A percentile compares a stretch with the other conserved stretches of the same genome.
Conservation (phyloP, 2,888 invertebrate genomes). For the Rhyacophila evoluta region DNA sequence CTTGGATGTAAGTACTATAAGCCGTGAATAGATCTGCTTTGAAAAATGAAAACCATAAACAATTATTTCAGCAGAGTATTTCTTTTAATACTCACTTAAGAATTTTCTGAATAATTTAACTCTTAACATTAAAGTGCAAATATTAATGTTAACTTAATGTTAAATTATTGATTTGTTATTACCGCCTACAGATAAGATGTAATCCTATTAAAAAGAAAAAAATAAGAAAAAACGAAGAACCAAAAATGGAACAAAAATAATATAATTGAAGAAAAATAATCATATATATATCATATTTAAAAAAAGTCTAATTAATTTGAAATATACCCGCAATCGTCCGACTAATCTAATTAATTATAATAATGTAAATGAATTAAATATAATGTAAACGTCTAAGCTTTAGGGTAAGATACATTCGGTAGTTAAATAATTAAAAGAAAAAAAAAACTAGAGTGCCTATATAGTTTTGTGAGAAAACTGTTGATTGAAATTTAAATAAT, state of each 20-base stretch:
- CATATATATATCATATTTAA: slow-evolving; percentile 33
- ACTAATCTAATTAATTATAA: slow-evolving; percentile 43
- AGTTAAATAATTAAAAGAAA: too few species aligned
- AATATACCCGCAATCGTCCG: slow-evolving; percentile 55
- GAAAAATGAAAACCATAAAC: too few species aligned
- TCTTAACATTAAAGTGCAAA: background rate
- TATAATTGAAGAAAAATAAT: slow-evolving; percentile 26
- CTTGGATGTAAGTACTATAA: background rate
- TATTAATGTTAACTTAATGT: background rate
- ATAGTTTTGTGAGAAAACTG: background rate
- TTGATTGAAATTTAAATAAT: background rate
- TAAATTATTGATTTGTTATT: slow-evolving; percentile 17
- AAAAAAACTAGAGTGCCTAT: background rate
- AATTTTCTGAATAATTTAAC: background rate
- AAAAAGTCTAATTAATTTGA: slow-evolving; percentile 43
- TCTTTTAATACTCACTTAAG: background rate
- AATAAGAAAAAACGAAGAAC: slow-evolving; percentile 37
- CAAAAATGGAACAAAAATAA: slow-evolving; percentile 32
- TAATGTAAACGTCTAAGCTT: too few species aligned
- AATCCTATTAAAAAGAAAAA: slow-evolving; percentile 30
- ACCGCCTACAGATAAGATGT: background rate
- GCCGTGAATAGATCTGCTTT: background rate
- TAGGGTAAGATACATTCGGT: too few species aligned
- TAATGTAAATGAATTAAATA: background rate
- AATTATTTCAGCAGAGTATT: too few species aligned